These are phyloP conservation scores for Gavialis gangeticus DNA, from an alignment of 2,113 vertebrate species.

Conservation along the genomic window DNA sequence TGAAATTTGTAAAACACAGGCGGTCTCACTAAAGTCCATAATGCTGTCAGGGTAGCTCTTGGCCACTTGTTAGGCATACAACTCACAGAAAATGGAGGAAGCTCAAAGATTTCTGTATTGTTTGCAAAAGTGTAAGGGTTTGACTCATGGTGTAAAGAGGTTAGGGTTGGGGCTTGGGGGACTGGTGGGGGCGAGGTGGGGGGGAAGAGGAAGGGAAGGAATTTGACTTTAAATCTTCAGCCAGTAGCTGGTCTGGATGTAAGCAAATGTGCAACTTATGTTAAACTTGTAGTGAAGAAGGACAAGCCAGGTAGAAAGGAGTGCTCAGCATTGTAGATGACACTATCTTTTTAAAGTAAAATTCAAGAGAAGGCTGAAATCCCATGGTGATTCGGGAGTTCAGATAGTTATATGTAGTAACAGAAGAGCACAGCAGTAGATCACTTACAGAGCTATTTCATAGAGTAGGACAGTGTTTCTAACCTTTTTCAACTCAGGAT, in stretches of 20 bases:
- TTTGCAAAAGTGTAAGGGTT: not conserved
- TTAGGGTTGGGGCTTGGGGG: not conserved
- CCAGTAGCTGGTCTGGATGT: not conserved
- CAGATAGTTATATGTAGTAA: not conserved
- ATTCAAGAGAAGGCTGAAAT: not conserved
- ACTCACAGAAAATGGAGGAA: not conserved
- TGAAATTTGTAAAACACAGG: rapidly evolving
- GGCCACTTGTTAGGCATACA: not conserved
- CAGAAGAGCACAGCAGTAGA: not conserved
- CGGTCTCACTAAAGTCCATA: not conserved
- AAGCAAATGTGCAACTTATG: not conserved
- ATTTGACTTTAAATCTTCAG: not conserved
- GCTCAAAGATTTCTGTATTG: not conserved
- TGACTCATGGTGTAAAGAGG: not conserved
- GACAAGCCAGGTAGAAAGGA: not conserved
- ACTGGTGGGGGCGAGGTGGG: no score
- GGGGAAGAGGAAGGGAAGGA: no score
- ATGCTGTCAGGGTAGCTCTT: not conserved
- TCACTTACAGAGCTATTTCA: not conserved
- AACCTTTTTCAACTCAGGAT: no score
- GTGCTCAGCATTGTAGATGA: not conserved
- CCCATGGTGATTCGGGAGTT: not conserved
- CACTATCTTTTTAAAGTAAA: not conserved
- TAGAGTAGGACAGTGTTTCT: not conserved
- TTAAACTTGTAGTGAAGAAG: not conserved